These are phyloP conservation scores for Sminthopsis crassicaudata DNA, from an alignment of 2,113 vertebrate species.

Conservation along the genomic window DNA sequence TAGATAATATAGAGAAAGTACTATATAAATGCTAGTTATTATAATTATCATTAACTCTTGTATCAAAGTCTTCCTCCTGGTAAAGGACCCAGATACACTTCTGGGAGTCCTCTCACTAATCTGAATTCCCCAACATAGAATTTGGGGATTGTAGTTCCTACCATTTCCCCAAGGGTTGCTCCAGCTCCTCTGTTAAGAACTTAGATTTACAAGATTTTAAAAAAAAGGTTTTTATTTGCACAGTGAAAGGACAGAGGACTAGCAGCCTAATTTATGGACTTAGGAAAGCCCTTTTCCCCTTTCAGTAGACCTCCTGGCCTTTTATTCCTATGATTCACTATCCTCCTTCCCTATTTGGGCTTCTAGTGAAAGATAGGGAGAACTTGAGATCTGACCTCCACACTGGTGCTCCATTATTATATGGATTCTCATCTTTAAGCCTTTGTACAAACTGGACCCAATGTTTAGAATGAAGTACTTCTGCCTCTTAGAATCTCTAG, in stretches of 20 bases:
- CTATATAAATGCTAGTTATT: background rate
- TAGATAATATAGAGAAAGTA: background rate
- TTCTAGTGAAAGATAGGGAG: background rate
- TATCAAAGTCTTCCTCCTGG: background rate
- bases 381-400: background rate
- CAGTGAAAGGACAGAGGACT: background rate
- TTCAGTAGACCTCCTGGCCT: background rate
- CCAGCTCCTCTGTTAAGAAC: background rate
- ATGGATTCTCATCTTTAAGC: background rate
- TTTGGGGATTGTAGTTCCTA: background rate
- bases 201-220: background rate
- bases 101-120: background rate
- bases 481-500: background rate
- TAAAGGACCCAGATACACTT: background rate
- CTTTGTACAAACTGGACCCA: background rate
- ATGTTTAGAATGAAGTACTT: background rate
- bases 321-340: background rate
- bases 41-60: background rate
- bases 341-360: background rate
- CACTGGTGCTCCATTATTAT: background rate
- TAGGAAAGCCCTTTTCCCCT: background rate
- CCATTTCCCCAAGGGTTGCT: background rate
- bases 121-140: background rate
- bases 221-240: background rate
- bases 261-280: background rate